Evolutionary conservation across 2,888 invertebrate genomes (phyloP).

Genomic region (Watsonalla cultraria): DNA sequence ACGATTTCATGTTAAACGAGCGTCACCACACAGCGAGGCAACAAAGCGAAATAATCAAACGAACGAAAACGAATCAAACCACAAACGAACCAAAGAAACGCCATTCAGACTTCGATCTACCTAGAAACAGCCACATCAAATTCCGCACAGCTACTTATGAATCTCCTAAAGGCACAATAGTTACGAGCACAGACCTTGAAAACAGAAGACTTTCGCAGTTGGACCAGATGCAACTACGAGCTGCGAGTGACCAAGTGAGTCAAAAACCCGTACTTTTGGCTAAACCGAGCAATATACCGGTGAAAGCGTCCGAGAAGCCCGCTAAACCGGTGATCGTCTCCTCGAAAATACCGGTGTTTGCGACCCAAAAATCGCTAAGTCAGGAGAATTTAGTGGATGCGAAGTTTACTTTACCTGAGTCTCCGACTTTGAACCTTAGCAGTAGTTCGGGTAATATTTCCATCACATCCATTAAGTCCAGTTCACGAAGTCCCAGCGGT

Average conservation of each 20-base stretch:
- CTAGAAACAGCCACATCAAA: constrained; percentile 78
- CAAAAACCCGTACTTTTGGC: constrained; percentile 59
- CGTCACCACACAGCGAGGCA: constrained; percentile 65
- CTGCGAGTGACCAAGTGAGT: constrained; percentile 39
- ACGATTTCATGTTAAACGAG: constrained; percentile 72
- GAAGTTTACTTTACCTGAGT: constrained; percentile 58
- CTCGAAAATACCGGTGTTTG: constrained; percentile 75
- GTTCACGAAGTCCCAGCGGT: constrained; percentile 76
- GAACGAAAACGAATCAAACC: constrained; percentile 52
- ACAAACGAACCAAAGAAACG: constrained; percentile 69
- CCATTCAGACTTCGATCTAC: constrained; percentile 73
- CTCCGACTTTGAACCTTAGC: constrained; percentile 58
- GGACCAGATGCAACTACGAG: constrained; percentile 63
- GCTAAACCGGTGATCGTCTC: constrained; percentile 50
- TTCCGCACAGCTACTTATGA: constrained; percentile 82
- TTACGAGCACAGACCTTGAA: constrained; percentile 71
- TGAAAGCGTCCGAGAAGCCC: constrained; percentile 54
- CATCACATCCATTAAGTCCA: constrained; percentile 81
- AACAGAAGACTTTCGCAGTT: constrained; percentile 79
- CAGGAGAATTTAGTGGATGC: constrained; percentile 69
- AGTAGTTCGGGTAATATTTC: constrained; percentile 72
- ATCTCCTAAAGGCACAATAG: constrained; percentile 75
- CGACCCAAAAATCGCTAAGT: constrained; percentile 69
- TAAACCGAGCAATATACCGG: constrained; percentile 71
- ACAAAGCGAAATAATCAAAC: constrained; percentile 53